Evolutionary conservation across 2,113 vertebrate species (phyloP).

Genomic region (Corapipo altera): DNA sequence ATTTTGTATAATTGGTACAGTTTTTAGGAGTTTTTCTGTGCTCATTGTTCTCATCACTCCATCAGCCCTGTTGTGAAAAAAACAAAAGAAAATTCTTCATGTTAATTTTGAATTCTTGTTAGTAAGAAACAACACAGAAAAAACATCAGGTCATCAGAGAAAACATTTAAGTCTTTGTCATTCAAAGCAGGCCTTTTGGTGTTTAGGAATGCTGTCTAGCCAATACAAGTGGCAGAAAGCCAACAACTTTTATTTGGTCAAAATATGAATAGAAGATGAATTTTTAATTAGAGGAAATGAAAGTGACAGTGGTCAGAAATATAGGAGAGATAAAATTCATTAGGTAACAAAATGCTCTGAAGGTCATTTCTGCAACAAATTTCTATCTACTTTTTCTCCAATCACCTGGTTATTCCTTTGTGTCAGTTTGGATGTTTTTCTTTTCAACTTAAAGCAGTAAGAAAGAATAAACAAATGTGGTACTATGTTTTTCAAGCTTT

Average conservation of each 20-base stretch:
- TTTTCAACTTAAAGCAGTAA: background rate
- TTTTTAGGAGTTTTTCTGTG: constrained; percentile 95
- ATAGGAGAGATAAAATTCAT: background rate
- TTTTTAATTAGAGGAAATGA: background rate
- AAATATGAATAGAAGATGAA: background rate
- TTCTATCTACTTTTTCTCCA: background rate
- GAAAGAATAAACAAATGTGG: background rate
- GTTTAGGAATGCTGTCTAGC: background rate
- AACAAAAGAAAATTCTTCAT: background rate
- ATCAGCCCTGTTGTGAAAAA: constrained; percentile 81
- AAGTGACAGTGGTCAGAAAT: background rate
- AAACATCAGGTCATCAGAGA: background rate
- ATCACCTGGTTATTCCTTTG: background rate
- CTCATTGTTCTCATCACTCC: constrained; percentile 98
- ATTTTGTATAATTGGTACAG: constrained; percentile 91
- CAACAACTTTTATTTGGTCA: background rate
- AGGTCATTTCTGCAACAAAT: background rate
- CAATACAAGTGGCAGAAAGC: background rate
- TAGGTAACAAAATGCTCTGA: background rate
- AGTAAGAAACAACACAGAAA: background rate
- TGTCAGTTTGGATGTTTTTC: background rate
- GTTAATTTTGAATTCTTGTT: background rate
- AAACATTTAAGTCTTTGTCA: background rate
- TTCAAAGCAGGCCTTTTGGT: background rate
- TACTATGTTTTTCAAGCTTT: background rate